Base-by-base conservation (phyloP, 2,113 vertebrate species). In the Taurulus bubalis region DNA sequence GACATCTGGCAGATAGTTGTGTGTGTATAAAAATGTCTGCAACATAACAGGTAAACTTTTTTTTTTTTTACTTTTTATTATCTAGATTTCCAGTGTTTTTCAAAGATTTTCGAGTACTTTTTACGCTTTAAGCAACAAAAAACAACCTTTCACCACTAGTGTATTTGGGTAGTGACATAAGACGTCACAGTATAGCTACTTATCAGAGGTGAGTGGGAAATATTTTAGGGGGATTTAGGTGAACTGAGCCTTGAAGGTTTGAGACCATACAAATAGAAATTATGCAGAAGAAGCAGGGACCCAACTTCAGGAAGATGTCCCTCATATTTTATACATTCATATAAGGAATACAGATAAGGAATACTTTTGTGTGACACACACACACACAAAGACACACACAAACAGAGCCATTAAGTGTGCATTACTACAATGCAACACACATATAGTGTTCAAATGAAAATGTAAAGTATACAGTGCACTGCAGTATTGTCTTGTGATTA, bases 261-360 rank as follows among this genome's bases (percentile, higher is more conserved):
- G 12, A 42, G 15, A 63, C 32, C 18, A 15, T 32, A 60, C 4
- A 59, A 59, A 72, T 26, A 6, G 16, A 42, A 22, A 76, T 10
- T 16, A 40, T 59, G 14, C 51, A 59, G 22, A n/a, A 55, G 58
- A 49, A n/a, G n/a, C n/a, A 55, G 8, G 36, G 12, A 72, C 2
- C 16, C 36, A 40, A 28, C 55, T 42, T 42, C 56, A 42, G 24
- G 42, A 34, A 1, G n/a, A 47, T 34, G 14, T 45, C 51, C 51
- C 28, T 26, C 14, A 67, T 67, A 62, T 32, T 71, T 59, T 40
- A 51, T 18, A 68, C 47, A 56, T 76, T 47, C 64, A 51, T 7
- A 0, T 45, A 4, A 42, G 40, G 12, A 42, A 15, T 42, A 42
- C 12, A 42, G 40, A 42, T 45, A 8, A 36, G 28, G 11, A 24